Evolutionary conservation across 2,113 vertebrate genomes (phyloP).

Genomic region (Phylloscopus trochilus): DNA sequence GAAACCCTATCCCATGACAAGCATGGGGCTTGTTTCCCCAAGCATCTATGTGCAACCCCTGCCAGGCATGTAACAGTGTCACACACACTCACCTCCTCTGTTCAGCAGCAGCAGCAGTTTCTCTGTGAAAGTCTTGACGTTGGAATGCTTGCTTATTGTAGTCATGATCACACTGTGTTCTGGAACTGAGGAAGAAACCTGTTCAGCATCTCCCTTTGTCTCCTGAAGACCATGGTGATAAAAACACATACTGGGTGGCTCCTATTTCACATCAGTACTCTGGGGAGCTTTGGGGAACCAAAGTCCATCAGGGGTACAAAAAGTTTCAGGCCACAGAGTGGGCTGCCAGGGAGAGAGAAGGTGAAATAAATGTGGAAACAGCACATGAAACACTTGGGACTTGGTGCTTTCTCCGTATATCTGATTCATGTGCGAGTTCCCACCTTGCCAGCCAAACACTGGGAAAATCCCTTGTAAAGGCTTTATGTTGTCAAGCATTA

Average conservation of each 20-base stretch:
- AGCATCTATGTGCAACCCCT: background rate
- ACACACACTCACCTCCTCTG: slow-evolving; percentile 83
- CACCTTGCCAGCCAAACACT: background rate
- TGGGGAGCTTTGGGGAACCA: background rate
- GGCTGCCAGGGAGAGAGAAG: background rate
- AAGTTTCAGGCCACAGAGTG: background rate
- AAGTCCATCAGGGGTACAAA: background rate
- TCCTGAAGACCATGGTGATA: background rate
- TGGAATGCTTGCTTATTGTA: slow-evolving; percentile 85
- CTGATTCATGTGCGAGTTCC: background rate
- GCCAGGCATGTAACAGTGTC: background rate
- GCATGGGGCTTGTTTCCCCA: background rate
- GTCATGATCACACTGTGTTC: slow-evolving; percentile 91
- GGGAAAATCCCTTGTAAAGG: background rate
- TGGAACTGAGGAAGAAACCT: slow-evolving; percentile 76
- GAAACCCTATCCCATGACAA: background rate
- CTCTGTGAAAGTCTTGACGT: slow-evolving; percentile 91
- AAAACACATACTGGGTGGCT: background rate
- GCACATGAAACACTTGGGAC: background rate
- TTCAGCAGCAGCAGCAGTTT: slow-evolving; percentile 93
- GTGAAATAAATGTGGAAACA: background rate
- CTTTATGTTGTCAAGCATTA: background rate
- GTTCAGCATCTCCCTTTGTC: background rate
- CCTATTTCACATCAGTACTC: background rate
- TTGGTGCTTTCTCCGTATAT: fast-evolving